Evolutionary conservation across 2,888 invertebrate species (phyloP).

Genomic region (Pachycephus smyrnensis): DNA sequence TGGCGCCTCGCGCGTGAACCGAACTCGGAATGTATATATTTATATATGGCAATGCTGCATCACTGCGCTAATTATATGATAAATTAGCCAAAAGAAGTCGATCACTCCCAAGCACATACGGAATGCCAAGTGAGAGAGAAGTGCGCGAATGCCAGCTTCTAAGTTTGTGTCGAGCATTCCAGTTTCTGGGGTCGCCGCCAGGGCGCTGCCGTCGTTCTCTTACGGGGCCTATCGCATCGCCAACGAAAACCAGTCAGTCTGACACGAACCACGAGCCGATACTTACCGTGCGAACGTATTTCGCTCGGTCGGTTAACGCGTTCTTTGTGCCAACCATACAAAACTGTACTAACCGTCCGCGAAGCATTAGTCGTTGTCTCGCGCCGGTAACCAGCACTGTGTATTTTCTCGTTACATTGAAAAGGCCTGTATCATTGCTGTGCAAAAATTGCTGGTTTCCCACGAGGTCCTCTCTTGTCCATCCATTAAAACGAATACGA

Average conservation of each 20-base stretch:
- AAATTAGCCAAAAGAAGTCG: neutral
- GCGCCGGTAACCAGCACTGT: neutral
- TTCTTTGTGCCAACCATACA: neutral
- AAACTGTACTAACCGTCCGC: neutral
- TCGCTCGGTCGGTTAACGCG: neutral
- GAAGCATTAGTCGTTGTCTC: neutral
- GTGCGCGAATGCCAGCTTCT: neutral
- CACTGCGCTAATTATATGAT: neutral
- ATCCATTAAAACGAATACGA: neutral
- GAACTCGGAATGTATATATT: neutral
- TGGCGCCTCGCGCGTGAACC: neutral
- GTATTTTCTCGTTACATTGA: neutral
- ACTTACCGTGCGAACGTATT: neutral
- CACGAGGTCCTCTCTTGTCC: neutral
- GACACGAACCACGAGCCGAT: neutral
- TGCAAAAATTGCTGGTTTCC: neutral
- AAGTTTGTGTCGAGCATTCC: neutral
- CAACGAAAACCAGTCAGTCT: neutral
- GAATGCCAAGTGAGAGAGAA: neutral
- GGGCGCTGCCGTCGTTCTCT: neutral
- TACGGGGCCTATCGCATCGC: neutral
- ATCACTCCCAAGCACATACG: neutral
- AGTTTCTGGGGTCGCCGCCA: neutral
- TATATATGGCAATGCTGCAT: neutral
- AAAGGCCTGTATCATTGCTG: neutral